Evolutionary conservation across 2,797 vertebrate genomes (phyloP).

Genomic region (Sebastes flavidus): DNA sequence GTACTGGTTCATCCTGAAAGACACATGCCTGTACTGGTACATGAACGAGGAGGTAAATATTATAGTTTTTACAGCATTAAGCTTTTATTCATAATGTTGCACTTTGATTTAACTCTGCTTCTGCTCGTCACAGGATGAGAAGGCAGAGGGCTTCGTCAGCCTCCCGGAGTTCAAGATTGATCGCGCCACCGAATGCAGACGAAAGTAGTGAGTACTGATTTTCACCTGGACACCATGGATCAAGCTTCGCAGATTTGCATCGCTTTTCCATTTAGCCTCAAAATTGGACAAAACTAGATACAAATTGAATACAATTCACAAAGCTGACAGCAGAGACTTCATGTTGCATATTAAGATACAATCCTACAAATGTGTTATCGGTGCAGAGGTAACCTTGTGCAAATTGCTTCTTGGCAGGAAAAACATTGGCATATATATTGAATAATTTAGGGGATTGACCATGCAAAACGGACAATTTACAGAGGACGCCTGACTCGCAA

Average conservation of each 20-base stretch:
- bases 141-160: constrained; percentile 98
- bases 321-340: not conserved
- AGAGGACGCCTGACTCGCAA: not conserved
- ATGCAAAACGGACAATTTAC: not conserved
- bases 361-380: not conserved
- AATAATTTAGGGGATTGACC: not conserved
- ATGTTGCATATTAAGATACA: not conserved
- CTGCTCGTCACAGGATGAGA: constrained; percentile 88
- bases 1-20: constrained; percentile 98
- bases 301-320: not conserved
- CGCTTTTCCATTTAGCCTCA: not conserved
- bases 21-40: constrained; percentile 97
- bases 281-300: not conserved
- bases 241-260: not conserved
- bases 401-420: not conserved
- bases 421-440: not conserved
- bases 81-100: not conserved
- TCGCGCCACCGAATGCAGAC: constrained; percentile 95
- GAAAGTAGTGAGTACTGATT: constrained; percentile 93
- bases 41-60: constrained; percentile 95
- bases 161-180: constrained; percentile 99
- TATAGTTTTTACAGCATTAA: not conserved
- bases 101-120: not conserved
- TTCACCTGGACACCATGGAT: not conserved
- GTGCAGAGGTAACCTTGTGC: not conserved